Evolutionary conservation across 2,888 invertebrate species (phyloP), one percentile per base, ranked within the genome.

Genomic region (Ceriagrion tenellum): DNA sequence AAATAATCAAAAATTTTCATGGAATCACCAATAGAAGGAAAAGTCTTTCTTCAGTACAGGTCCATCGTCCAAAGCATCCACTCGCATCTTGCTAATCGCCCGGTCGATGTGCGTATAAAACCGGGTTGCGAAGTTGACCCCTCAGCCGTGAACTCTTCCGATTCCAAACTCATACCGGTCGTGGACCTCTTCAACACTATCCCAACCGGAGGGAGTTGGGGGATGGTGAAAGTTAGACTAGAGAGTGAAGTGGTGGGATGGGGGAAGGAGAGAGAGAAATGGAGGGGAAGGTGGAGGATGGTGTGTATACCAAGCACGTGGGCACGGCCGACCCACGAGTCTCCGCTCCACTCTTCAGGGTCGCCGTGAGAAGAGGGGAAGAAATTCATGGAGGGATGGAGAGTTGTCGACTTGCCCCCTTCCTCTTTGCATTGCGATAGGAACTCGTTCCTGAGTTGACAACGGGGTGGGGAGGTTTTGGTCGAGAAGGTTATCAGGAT

Each of bases 271-370:
- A 16, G 13, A 47, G 59, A 20, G 20, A 59, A 20, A 59, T 59
- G 12, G 59, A 16, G 59, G 20, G 59, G 59, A 69, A n/a, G n/a
- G 26, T n/a, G 26, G n/a, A 0, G 20, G 23, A 69, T 26, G 69
- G 69, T 23, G 35, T 35, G 81, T 8, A 16, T 12, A 35, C 35
- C 3, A 81, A 81, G 47, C 81, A 81, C 81, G 30, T 81, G 81
- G 81, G 35, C 35, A 69, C 69, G 69, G 69, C 81, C 23, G 26
- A 35, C 30, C 35, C 81, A n/a, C n/a, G 81, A 81, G 81, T 13
- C 81, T 13, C n/a, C 59, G 69, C 59, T n/a, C n/a, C 69, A n/a
- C n/a, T n/a, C 69, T 18, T 81, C 81, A 81, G 81, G 81, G 81
- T 81, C 81, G 35, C 35, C 35, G 35, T n/a, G 8, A 13, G 16